Percentiles rank a stretch among this genome's conserved stretches.
Evolutionary conservation across 2,888 invertebrate genomes (phyloP).

Genomic region (Calliscelio sp.): DNA sequence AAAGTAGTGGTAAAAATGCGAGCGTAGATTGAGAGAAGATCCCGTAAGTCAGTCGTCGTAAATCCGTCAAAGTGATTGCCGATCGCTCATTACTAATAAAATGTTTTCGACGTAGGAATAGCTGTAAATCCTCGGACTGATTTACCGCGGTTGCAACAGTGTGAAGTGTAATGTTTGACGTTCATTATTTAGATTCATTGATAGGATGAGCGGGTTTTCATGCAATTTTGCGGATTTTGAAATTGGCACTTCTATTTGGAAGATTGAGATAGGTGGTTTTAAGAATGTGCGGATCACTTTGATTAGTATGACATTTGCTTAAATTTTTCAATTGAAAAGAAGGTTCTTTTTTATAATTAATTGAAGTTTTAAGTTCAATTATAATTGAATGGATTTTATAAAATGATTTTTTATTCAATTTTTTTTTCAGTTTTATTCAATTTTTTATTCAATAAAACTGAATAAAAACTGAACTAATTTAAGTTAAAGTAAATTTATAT

Average conservation of each 20-base stretch:
- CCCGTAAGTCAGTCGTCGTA: constrained; percentile 76
- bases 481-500: too few species aligned
- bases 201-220: constrained; percentile 1
- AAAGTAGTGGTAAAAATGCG: constrained; percentile 59
- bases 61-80: constrained; percentile 80
- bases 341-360: too few species aligned
- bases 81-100: constrained; percentile 80
- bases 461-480: too few species aligned
- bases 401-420: too few species aligned
- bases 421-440: too few species aligned
- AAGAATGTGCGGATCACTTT: too few species aligned
- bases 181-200: constrained; percentile 46
- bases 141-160: constrained; percentile 39
- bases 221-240: constrained; percentile 31
- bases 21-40: constrained; percentile 69
- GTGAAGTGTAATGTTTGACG: constrained; percentile 50
- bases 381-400: too few species aligned
- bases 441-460: too few species aligned
- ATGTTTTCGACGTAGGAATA: constrained; percentile 63
- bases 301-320: too few species aligned
- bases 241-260: not conserved
- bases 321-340: too few species aligned
- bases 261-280: too few species aligned
- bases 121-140: constrained; percentile 57
- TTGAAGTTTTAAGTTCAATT: too few species aligned